Evolutionary conservation across 2,888 invertebrate genomes (phyloP), one percentile per base, ranked within the genome.

Genomic region (Spicauda simplicius): DNA sequence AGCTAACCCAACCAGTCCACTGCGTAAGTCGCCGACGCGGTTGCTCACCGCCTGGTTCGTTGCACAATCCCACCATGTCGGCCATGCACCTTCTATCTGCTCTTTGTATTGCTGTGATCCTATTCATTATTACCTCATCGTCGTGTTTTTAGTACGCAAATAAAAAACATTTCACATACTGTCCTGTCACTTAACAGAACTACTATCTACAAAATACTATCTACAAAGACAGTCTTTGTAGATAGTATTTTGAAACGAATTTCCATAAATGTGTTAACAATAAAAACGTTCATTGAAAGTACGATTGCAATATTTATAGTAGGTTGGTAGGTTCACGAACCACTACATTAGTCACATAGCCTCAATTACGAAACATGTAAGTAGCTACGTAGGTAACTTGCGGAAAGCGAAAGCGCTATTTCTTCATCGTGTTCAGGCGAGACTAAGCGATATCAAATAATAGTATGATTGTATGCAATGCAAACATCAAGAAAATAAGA

Each of bases 371-470:
- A 91, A 88, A 92, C 84, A 80, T 83, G 83, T 86, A 74, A 71
- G 71, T 68, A 75, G 71, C 85, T 86, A 88, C 88, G 64, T 50
- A 48, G 57, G 89, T 87, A 89, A 87, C 88, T 87, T 82, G 88
- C 86, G 88, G 88, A 90, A 90, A 91, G 91, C 91, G 91, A 91
- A 91, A 91, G 91, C 86, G 86, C 81, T 87, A 85, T 91, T 91
- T 89, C 91, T 91, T 90, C 87, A 91, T 81, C 80, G 82, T 82
- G 79, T 83, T 83, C 81, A 82, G 80, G 81, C 80, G 82, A 80
- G 80, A 79, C 82, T 67, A 69, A 60, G 68, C 52, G 62, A 68
- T 68, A 68, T 68, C 62, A 62, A 67, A 61, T 52, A 64, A 50
- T 63, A 67, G 64, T 69, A 57, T 68, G 50, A 50, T 50, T 50